phyloP scores from a whole-genome alignment of 2,888 invertebrate genomes.

The Drosophila cognata region DNA sequence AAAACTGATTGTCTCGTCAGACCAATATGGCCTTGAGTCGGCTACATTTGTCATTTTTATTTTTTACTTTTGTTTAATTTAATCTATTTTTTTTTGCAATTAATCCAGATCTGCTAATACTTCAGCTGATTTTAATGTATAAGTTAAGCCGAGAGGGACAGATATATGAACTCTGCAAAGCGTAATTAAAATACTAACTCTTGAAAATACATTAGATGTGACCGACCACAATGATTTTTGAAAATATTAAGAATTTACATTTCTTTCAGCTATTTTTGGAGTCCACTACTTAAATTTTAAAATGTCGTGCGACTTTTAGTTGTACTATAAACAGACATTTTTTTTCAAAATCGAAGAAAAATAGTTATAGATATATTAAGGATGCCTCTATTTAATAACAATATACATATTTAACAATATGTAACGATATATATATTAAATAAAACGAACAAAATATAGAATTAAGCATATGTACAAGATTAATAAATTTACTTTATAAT shows the following conservation, averaged over 20 bases:
- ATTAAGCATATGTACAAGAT: background rate
- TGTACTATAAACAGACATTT: background rate
- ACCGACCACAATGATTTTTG: constrained; percentile 16
- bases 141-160: constrained; percentile 34
- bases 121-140: constrained; percentile 36
- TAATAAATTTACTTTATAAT: background rate
- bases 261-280: background rate
- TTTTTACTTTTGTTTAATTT: background rate
- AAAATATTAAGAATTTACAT: background rate
- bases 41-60: constrained; percentile 30
- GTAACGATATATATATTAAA: background rate
- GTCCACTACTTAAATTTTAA: background rate
- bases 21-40: constrained; percentile 50
- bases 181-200: constrained; percentile 41
- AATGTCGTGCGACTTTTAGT: background rate
- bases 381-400: background rate
- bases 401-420: background rate
- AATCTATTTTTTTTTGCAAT: constrained; percentile 15
- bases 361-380: background rate
- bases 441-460: background rate
- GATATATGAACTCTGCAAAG: constrained; percentile 17
- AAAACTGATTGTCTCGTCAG: constrained; percentile 47
- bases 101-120: constrained; percentile 46
- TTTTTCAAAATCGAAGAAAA: background rate
- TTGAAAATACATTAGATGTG: constrained; percentile 13